phyloP scores from a whole-genome alignment of 2,888 invertebrate species.

The Epirrhoe alternata region DNA sequence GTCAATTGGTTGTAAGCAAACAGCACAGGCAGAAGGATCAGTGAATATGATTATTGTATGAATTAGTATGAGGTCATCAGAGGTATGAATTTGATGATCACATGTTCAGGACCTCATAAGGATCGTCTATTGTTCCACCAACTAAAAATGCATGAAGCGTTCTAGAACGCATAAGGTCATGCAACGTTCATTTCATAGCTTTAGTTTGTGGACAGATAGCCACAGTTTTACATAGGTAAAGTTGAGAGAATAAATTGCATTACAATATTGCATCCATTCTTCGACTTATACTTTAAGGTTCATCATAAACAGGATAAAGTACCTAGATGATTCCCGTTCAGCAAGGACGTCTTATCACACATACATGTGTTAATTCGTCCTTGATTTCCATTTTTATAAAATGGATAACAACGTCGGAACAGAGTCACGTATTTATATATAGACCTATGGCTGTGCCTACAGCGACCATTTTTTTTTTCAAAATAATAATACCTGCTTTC shows the following conservation, averaged over 20 bases:
- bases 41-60: conserved; percentile 49
- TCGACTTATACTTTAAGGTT: too few species aligned
- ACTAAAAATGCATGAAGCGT: conserved; percentile 15
- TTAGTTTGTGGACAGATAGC: not conserved
- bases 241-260: not conserved
- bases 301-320: too few species aligned
- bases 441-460: too few species aligned
- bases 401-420: too few species aligned
- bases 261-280: too few species aligned
- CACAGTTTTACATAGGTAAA: not conserved
- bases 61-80: conserved; percentile 62
- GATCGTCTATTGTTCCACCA: conserved; percentile 25
- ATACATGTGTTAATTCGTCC: too few species aligned
- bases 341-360: too few species aligned
- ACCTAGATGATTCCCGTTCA: too few species aligned
- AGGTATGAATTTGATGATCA: conserved; percentile 48
- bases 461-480: too few species aligned
- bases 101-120: conserved; percentile 49
- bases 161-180: not conserved
- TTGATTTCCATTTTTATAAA: too few species aligned
- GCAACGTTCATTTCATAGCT: not conserved
- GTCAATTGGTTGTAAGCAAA: conserved; percentile 41
- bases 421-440: too few species aligned
- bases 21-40: conserved; percentile 47
- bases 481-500: not conserved